phyloP scores from a whole-genome alignment of 2,113 vertebrate genomes.

The Procavia capensis region DNA sequence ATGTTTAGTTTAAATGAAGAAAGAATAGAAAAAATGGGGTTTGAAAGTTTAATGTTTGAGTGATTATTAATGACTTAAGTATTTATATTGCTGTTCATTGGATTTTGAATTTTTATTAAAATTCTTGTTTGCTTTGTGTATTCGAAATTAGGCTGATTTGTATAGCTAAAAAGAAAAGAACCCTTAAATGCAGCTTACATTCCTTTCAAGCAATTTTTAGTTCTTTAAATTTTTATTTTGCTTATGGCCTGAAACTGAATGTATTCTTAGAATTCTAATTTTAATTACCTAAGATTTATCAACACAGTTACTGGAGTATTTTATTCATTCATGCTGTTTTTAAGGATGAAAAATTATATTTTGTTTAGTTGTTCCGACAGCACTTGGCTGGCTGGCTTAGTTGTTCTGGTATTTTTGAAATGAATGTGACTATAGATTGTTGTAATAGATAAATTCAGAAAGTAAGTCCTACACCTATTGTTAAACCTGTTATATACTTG shows the following conservation, averaged over 20 bases:
- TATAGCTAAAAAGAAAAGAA: slow-evolving; percentile 38
- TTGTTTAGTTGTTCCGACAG: background rate
- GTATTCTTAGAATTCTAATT: too few relatives aligned
- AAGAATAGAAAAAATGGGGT: background rate
- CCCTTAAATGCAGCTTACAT: background rate
- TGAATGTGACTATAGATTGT: background rate
- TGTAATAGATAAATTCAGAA: background rate
- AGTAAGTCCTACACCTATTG: background rate
- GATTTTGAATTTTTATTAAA: slow-evolving; percentile 48
- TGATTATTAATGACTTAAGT: background rate
- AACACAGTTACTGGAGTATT: background rate
- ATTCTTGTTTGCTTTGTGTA: background rate
- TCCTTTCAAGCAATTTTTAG: background rate
- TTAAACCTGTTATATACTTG: background rate
- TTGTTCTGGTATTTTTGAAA: background rate
- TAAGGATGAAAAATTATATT: background rate
- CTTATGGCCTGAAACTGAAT: too few relatives aligned
- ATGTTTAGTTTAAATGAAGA: background rate
- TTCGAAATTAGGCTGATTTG: background rate
- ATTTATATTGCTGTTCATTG: background rate
- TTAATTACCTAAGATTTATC: background rate
- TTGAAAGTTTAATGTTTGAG: slow-evolving; percentile 19
- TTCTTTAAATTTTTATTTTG: background rate
- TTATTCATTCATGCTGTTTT: background rate
- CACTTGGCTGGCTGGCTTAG: too few relatives aligned